Evolutionary conservation across 2,888 invertebrate genomes (phyloP).

Genomic region (Zhuqinia jingwanae): DNA sequence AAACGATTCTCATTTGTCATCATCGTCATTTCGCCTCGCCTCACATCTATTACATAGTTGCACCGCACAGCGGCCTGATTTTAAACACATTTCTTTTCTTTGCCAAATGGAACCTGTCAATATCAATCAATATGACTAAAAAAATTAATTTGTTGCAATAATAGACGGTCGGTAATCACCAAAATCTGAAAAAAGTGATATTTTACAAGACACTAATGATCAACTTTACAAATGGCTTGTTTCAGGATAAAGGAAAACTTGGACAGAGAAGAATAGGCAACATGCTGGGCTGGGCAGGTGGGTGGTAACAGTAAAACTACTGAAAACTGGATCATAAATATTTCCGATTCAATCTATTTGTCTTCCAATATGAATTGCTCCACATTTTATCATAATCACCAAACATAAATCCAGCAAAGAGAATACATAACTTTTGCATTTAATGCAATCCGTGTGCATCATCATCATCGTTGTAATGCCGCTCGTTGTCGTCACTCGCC

Average conservation of each 20-base stretch:
- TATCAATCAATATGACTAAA: conserved; percentile 34
- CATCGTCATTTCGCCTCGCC: background rate
- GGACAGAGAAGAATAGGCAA: background rate
- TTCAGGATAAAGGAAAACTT: background rate
- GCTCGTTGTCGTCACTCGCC: too few species aligned
- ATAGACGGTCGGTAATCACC: background rate
- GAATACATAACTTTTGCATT: too few species aligned
- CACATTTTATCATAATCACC: conserved; percentile 4
- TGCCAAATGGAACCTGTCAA: conserved; percentile 40
- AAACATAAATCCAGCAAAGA: background rate
- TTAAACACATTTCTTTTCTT: background rate
- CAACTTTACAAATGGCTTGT: conserved; percentile 7
- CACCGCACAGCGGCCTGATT: conserved; percentile 21
- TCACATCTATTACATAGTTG: background rate
- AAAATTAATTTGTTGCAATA: conserved; percentile 19
- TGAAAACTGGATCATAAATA: conserved; percentile 15
- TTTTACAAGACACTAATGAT: conserved; percentile 41
- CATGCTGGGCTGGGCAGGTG: background rate
- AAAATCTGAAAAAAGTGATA: background rate
- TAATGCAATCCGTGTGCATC: background rate
- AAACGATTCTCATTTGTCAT: conserved; percentile 1
- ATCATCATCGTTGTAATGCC: background rate
- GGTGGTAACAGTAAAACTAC: conserved; percentile 14
- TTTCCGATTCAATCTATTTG: background rate
- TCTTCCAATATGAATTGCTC: background rate